Base-by-base conservation (phyloP, 1,140 invertebrate genomes). In the Thrips palmi region DNA sequence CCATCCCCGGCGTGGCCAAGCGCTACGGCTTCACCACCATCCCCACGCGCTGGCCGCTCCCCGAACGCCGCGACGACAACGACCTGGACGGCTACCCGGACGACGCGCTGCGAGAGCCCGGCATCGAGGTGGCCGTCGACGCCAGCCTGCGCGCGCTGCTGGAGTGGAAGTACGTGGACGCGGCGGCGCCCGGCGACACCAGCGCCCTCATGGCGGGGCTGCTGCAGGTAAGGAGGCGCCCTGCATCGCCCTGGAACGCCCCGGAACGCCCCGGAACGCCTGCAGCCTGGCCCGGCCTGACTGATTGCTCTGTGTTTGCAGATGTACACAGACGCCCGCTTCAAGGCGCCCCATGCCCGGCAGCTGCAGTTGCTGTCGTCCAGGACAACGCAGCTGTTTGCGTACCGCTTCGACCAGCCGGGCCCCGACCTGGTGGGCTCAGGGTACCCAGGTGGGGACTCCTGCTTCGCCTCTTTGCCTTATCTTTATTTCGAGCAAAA, bases 111-210 rank as follows among this genome's bases (percentile, higher is more conserved):
- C n/a, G n/a, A n/a, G n/a, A n/a, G n/a, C n/a, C n/a, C n/a, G n/a
- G n/a, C n/a, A n/a, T n/a, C n/a, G n/a, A n/a, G n/a, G n/a, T n/a
- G 33, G 44, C 8, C 4, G 49, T 51, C 31, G 40, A 50, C 34
- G 44, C 47, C 12, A 48, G 53, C 32, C 49, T 65, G 18, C 37
- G 42, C 20, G 56, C 64, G 8, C 51, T 65, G 3, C 53, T 70
- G 2, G 55, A 59, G 31, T 69, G 66, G 64, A 54, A 58, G 10
- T 69, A 67, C 42, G 52, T 62, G 11, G 56, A 56, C 33, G 52
- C 55, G 38, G 48, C 52, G 1, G 51, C 52, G 0, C 52, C 54
- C 12, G 52, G 53, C 6, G 47, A 54, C 2, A 44, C 55, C 12
- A 33, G 52, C 6, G 46, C 47, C 33, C 33, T 54, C 4, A 33